Evolutionary conservation across 2,888 invertebrate species (phyloP).

Genomic region (Xylophagus ater): DNA sequence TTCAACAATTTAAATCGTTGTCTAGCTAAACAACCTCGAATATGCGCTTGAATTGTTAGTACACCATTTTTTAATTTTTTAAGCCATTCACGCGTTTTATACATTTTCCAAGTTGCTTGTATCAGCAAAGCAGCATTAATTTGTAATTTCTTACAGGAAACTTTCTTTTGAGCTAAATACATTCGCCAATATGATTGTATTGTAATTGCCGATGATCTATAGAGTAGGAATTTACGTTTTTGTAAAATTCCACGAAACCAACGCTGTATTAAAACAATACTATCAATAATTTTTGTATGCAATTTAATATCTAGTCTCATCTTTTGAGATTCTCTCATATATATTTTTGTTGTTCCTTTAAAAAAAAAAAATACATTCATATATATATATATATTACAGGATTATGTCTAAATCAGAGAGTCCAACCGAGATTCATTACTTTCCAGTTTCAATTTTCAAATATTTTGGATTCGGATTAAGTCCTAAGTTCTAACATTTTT

Average conservation of each 20-base stretch:
- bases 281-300: constrained; percentile 88
- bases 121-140: constrained; percentile 53
- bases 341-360: constrained; percentile 76
- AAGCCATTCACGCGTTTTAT: constrained; percentile 55
- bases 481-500: too few relatives aligned
- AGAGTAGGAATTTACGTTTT: constrained; percentile 61
- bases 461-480: too few relatives aligned
- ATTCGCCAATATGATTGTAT: constrained; percentile 66
- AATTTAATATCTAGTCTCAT: constrained; percentile 81
- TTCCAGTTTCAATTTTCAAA: too few relatives aligned
- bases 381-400: too few relatives aligned
- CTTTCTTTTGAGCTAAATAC: constrained; percentile 48
- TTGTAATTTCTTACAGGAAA: constrained; percentile 41
- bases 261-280: constrained; percentile 82
- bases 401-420: too few relatives aligned
- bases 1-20: constrained; percentile 41
- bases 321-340: constrained; percentile 88
- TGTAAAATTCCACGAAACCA: constrained; percentile 80
- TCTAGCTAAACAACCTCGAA: constrained; percentile 55
- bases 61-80: constrained; percentile 48
- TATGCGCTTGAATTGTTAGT: constrained; percentile 58
- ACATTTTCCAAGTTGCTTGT: constrained; percentile 69
- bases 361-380: too few relatives aligned
- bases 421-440: too few relatives aligned
- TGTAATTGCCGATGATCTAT: constrained; percentile 60